These are phyloP conservation scores for Musca domestica DNA, from an alignment of 1,140 invertebrate species.

Conservation along the genomic window DNA sequence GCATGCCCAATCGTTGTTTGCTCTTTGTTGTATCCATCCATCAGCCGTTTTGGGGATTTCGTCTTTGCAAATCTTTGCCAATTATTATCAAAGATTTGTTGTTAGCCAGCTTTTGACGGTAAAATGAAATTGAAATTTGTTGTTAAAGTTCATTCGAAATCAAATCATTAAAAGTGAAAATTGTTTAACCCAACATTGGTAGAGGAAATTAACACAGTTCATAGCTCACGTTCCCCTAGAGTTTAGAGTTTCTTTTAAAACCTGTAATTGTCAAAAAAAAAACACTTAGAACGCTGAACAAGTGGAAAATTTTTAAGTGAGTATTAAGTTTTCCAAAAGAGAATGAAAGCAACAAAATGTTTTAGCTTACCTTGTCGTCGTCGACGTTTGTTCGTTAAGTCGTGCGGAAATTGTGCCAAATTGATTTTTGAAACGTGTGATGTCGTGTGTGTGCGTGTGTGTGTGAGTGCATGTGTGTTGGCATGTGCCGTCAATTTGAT, in stretches of 20 bases:
- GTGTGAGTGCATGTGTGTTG: too few species aligned
- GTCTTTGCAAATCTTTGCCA: slow-evolving; percentile 1
- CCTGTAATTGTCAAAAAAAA: too few species aligned
- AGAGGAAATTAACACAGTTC: background rate
- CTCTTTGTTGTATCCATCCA: background rate
- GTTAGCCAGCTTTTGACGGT: background rate
- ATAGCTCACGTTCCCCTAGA: background rate
- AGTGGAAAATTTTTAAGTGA: too few species aligned
- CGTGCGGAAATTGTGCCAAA: slow-evolving; percentile 14
- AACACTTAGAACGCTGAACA: too few species aligned
- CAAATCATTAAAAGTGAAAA: slow-evolving; percentile 15
- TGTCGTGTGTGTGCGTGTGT: too few species aligned
- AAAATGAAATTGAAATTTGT: slow-evolving; percentile 14
- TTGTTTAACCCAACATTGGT: background rate
- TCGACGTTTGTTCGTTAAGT: background rate
- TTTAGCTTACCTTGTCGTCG: background rate
- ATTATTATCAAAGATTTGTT: background rate
- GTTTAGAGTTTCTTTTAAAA: too few species aligned
- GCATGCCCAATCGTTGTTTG: background rate
- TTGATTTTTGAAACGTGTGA: slow-evolving; percentile 15
- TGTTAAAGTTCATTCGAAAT: background rate
- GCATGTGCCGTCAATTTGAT: background rate
- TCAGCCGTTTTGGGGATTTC: background rate
- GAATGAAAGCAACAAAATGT: too few species aligned
- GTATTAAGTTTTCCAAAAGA: too few species aligned